Evolutionary conservation across 2,113 vertebrate genomes (phyloP).

Genomic region (Columbina picui): DNA sequence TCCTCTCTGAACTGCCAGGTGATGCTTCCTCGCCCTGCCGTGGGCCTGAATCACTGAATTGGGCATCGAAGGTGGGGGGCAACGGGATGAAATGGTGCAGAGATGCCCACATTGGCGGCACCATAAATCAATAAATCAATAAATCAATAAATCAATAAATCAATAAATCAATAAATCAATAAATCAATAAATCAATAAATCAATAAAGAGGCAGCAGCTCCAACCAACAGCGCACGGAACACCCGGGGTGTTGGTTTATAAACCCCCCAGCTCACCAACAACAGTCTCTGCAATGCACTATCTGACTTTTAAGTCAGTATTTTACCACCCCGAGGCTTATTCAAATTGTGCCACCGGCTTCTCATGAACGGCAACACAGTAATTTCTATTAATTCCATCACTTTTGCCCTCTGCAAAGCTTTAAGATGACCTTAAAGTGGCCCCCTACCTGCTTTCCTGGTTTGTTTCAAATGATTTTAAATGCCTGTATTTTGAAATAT

Average conservation of each 20-base stretch:
- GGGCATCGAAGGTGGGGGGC: fast-evolving
- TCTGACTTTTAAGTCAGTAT: not conserved
- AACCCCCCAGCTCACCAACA: not conserved
- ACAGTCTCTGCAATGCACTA: not conserved
- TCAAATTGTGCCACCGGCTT: not conserved
- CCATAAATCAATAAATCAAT: fast-evolving
- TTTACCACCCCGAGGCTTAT: not conserved
- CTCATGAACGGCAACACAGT: not conserved
- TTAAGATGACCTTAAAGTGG: not conserved
- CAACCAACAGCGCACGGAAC: too few species aligned
- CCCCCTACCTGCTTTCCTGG: not conserved
- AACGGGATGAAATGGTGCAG: not conserved
- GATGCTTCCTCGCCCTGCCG: not conserved
- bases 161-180: too few species aligned
- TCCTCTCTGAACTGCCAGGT: not conserved
- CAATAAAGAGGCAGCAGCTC: too few species aligned
- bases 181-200: too few species aligned
- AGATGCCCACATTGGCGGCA: too few species aligned
- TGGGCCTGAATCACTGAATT: not conserved
- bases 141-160: too few species aligned
- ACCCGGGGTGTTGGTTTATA: too few species aligned
- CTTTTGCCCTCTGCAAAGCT: not conserved
- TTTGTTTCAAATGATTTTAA: not conserved
- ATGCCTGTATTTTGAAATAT: not conserved
- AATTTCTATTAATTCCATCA: not conserved